Base-by-base conservation (phyloP, 1,140 invertebrate species). In the Drosophila kikkawai region DNA sequence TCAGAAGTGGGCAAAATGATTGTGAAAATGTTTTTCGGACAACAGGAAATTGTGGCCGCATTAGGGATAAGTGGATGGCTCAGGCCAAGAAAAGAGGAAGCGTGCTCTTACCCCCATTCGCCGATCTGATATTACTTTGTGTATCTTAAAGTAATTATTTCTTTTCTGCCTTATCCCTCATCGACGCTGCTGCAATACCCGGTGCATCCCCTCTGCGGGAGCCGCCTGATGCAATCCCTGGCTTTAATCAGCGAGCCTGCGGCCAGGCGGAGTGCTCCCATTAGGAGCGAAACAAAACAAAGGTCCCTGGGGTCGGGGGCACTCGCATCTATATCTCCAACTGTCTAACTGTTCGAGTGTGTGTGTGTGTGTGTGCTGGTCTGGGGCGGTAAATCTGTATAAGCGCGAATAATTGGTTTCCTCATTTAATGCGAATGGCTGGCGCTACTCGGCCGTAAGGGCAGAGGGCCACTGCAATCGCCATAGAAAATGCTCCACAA, bases 371-470 rank as follows among this genome's bases (percentile, higher is more conserved):
- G 59, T 50, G 65, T 55, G 75, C 39, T 51, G 56, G 55, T 69
- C 74, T 45, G 29, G 59, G 85, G 75, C 85, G 86, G 85, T 90
- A 90, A 90, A 91, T 92, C 91, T 91, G 83, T 92, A 87, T 92
- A 91, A 91, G 91, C 91, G 82, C 91, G 85, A 92, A 92, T 92
- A 92, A 92, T 92, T 92, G 91, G 91, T 92, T 92, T 91, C 91
- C 91, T 92, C 87, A 92, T 92, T 92, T 92, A 92, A 92, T 91
- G 80, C 79, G 84, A 91, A 91, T 90, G 81, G 84, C 57, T 82
- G 79, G 56, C 51, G 78, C 82, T 55, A 59, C 44, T 22, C 59
- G 59, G 58, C 53, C 26, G 41, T 63, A 50, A 47, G 48, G 37
- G 71, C 44, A 73, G 71, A 69, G 76, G 68, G 71, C 65, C 53